These are phyloP conservation scores for Delichon dasypus DNA, from an alignment of 2,797 vertebrate species.

Conservation along the genomic window DNA sequence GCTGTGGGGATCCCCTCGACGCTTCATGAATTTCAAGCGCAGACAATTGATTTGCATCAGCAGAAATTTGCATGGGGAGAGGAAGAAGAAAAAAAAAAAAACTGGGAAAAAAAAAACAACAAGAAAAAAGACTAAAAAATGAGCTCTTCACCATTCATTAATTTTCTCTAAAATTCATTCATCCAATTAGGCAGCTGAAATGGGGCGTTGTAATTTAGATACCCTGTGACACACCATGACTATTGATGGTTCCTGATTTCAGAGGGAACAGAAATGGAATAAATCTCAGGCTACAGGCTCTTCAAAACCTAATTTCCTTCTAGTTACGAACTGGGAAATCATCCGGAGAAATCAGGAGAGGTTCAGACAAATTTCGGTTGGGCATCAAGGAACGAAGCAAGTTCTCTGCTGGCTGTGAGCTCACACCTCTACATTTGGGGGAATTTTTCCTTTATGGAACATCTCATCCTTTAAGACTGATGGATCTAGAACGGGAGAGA, in stretches of 20 bases:
- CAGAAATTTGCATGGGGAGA: not conserved
- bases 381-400: not conserved
- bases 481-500: not conserved
- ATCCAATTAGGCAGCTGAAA: conserved; percentile 61
- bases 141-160: conserved; percentile 58
- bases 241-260: not conserved
- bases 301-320: conserved; percentile 26
- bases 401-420: not conserved
- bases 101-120: not conserved
- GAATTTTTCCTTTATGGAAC: not conserved
- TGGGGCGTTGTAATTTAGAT: conserved; percentile 24
- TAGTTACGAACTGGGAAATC: conserved; percentile 14
- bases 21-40: conserved; percentile 5
- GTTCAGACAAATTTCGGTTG: not conserved
- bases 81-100: not conserved
- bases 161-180: conserved; percentile 54
- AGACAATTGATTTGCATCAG: conserved; percentile 40
- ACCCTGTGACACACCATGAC: conserved; percentile 36
- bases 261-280: not conserved
- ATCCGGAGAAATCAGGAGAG: not conserved
- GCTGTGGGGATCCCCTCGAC: conserved; percentile 24
- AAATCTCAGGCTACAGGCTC: not conserved
- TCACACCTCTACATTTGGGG: not conserved
- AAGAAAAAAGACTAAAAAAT: not conserved
- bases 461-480: rapidly evolving